Conservation (phyloP, 2,888 invertebrate genomes). For the Caenorhabditis sinica region DNA sequence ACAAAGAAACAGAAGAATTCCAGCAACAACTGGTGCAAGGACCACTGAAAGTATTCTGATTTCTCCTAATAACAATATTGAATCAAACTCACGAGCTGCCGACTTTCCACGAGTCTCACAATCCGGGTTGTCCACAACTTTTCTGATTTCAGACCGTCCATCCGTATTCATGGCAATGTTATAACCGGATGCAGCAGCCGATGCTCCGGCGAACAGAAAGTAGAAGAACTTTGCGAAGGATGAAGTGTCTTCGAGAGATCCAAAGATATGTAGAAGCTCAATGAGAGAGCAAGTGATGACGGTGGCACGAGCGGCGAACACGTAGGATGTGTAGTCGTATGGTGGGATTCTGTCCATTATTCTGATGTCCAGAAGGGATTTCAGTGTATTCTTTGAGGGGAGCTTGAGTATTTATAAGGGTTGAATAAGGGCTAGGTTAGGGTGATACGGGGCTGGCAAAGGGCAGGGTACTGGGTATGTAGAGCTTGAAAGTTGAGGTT, state of each 20-base stretch:
- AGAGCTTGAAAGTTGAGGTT: not conserved
- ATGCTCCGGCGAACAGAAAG: constrained; percentile 37
- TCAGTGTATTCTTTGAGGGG: not conserved
- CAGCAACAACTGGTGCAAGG: constrained; percentile 36
- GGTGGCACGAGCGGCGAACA: constrained; percentile 33
- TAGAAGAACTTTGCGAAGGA: constrained; percentile 49
- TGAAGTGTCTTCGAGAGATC: constrained; percentile 46
- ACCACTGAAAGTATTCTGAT: constrained; percentile 33
- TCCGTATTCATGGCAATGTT: constrained; percentile 49
- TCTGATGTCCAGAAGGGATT: constrained; percentile 22
- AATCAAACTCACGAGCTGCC: constrained; percentile 33
- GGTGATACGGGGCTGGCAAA: not conserved
- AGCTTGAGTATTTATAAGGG: constrained; percentile 2
- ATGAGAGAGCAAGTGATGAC: constrained; percentile 50
- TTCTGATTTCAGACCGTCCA: constrained; percentile 59
- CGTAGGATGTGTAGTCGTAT: constrained; percentile 52
- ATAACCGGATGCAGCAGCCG: constrained; percentile 34
- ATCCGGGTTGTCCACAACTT: constrained; percentile 24
- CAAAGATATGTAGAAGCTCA: constrained; percentile 52
- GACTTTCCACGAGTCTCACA: constrained; percentile 48
- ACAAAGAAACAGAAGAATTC: constrained; percentile 51
- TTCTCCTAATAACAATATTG: not conserved
- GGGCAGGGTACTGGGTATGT: constrained; percentile 1
- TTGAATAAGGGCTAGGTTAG: not conserved
- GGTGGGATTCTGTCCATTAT: constrained; percentile 52